Evolutionary conservation across 2,888 invertebrate genomes (phyloP).

Genomic region (Lycia hirtaria): DNA sequence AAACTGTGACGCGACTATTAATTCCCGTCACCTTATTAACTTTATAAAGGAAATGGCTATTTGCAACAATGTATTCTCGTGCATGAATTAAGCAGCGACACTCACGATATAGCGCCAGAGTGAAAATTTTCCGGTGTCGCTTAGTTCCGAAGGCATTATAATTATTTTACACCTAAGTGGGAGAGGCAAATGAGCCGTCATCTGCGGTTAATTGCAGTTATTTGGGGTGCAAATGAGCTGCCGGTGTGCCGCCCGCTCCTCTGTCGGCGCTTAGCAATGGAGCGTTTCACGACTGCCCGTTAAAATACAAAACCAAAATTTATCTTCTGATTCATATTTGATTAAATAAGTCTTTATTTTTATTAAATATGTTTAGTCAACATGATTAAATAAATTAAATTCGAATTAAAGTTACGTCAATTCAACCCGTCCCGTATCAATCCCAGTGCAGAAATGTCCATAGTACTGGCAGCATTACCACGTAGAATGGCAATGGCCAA

Average conservation of each 20-base stretch:
- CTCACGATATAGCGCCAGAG: background rate
- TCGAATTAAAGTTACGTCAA: too few relatives aligned
- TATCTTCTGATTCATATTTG: background rate
- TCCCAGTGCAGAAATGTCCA: too few relatives aligned
- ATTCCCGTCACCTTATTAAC: constrained; percentile 2
- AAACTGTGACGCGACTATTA: constrained; percentile 5
- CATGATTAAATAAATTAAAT: too few relatives aligned
- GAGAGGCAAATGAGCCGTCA: constrained; percentile 22
- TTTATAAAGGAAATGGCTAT: background rate
- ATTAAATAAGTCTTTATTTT: background rate
- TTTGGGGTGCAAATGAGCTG: constrained; percentile 19
- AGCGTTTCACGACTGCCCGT: background rate
- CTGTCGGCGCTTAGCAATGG: background rate
- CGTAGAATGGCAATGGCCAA: too few relatives aligned
- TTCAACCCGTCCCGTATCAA: too few relatives aligned
- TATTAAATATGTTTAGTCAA: too few relatives aligned
- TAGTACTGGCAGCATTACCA: too few relatives aligned
- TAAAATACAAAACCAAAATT: background rate
- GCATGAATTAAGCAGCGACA: constrained; percentile 1
- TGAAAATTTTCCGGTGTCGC: constrained; percentile 5
- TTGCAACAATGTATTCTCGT: background rate
- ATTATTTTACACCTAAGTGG: constrained; percentile 17
- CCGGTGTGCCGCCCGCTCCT: constrained; percentile 2
- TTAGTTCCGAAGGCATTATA: constrained; percentile 17
- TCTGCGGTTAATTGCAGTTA: constrained; percentile 25